phyloP scores from a whole-genome alignment of 2,888 invertebrate species.

The Agrilus biguttatus region DNA sequence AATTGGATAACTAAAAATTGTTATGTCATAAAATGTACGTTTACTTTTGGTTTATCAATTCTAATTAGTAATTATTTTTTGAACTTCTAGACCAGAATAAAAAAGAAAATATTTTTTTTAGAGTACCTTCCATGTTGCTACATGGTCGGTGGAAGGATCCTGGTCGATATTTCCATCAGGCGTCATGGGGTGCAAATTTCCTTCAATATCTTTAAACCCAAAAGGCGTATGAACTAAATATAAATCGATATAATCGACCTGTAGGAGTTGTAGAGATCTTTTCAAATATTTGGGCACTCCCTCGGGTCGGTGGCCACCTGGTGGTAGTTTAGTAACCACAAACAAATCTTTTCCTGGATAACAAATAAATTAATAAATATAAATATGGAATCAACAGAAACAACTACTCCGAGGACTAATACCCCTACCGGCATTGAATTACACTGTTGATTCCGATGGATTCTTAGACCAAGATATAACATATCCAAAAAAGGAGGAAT shows the following conservation, averaged over 20 bases:
- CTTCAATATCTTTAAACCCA: constrained; percentile 46
- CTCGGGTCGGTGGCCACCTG: constrained; percentile 44
- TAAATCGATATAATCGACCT: constrained; percentile 67
- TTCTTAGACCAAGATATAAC: no score
- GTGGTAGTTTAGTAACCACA: constrained; percentile 69
- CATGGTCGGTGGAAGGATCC: constrained; percentile 51
- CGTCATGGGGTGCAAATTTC: constrained; percentile 49
- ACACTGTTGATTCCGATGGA: no score
- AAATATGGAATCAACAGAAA: no score
- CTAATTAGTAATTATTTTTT: no score
- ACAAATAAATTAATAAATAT: no score
- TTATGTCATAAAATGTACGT: no score
- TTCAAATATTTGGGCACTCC: constrained; percentile 50
- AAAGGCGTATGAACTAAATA: constrained; percentile 72
- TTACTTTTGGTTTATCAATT: no score
- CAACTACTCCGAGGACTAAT: no score
- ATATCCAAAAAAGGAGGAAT: no score
- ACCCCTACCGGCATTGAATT: no score
- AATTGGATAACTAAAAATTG: no score
- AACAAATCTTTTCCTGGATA: constrained; percentile 58
- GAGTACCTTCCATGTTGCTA: constrained; percentile 59
- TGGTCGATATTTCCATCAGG: constrained; percentile 47
- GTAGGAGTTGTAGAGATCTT: constrained; percentile 52
- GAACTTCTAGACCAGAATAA: no score
- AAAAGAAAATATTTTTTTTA: not conserved